phyloP scores from a whole-genome alignment of 2,888 invertebrate genomes.

The Steinernema hermaphroditum region DNA sequence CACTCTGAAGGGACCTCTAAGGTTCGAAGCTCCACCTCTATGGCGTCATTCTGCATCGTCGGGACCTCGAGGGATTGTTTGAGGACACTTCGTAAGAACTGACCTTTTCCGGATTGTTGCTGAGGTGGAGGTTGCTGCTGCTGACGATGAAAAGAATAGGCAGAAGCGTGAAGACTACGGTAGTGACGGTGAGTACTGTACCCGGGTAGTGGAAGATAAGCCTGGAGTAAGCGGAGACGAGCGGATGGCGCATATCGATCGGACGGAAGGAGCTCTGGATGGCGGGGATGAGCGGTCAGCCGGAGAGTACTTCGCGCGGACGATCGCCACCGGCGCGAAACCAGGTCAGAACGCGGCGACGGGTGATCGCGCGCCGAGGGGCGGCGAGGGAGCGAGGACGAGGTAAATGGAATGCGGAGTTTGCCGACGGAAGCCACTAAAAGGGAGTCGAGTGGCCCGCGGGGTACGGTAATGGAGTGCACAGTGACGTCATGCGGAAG shows the following conservation, averaged over 20 bases:
- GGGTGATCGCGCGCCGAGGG: constrained; percentile 7
- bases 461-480: background rate
- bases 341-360: constrained; percentile 10
- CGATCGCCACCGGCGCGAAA: constrained; percentile 21
- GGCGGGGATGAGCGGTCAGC: constrained; percentile 25
- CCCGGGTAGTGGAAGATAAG: constrained; percentile 4
- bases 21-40: too few species aligned
- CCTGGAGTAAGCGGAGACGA: background rate
- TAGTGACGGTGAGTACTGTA: background rate
- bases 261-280: background rate
- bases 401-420: background rate
- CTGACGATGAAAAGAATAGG: constrained; percentile 44
- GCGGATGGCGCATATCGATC: constrained; percentile 11
- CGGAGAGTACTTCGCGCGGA: background rate
- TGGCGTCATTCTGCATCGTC: too few species aligned
- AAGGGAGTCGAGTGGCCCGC: background rate
- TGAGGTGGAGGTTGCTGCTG: constrained; percentile 45
- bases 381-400: background rate
- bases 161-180: constrained; percentile 33
- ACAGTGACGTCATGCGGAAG: too few species aligned
- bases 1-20: too few species aligned
- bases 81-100: too few species aligned
- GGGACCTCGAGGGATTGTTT: too few species aligned
- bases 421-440: background rate
- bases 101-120: constrained; percentile 63